Conservation (phyloP, 1,140 invertebrate genomes). For the Diachasmimorpha longicaudata region DNA sequence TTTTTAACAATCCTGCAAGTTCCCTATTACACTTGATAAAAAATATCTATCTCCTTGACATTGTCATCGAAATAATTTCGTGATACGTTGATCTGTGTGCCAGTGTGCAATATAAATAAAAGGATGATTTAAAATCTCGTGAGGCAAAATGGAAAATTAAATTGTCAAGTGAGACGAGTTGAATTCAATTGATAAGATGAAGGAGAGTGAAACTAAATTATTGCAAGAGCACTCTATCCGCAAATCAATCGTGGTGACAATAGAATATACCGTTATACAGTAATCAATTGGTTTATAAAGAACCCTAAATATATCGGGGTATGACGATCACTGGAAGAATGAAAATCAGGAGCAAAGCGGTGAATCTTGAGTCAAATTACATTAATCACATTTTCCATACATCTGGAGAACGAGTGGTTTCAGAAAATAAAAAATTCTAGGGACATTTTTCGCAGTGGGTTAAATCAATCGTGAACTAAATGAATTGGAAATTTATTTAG, state of each 20-base stretch:
- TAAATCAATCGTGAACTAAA: not conserved
- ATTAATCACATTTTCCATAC: not conserved
- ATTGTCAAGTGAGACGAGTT: not conserved
- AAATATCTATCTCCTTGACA: not conserved
- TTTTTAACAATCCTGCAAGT: not conserved
- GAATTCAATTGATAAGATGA: not conserved
- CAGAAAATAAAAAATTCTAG: not conserved
- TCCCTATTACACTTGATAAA: not conserved
- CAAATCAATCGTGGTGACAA: slow-evolving; percentile 57
- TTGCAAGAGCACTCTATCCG: slow-evolving; percentile 29
- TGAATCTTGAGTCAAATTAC: not conserved
- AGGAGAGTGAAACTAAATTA: slow-evolving; percentile 16
- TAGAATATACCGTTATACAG: slow-evolving; percentile 45
- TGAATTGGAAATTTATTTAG: not conserved
- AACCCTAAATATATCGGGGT: slow-evolving; percentile 31
- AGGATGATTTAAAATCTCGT: not conserved
- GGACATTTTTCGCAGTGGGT: not conserved
- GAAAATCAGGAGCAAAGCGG: slow-evolving; percentile 11
- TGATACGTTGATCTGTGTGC: slow-evolving; percentile 4
- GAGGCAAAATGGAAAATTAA: not conserved
- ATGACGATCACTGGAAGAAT: slow-evolving; percentile 26
- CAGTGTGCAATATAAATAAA: slow-evolving; percentile 13
- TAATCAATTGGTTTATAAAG: slow-evolving; percentile 25
- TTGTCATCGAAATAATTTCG: not conserved
- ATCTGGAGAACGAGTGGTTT: not conserved